Conservation (phyloP, 2,888 invertebrate species). For the Zootermopsis nevadensis region DNA sequence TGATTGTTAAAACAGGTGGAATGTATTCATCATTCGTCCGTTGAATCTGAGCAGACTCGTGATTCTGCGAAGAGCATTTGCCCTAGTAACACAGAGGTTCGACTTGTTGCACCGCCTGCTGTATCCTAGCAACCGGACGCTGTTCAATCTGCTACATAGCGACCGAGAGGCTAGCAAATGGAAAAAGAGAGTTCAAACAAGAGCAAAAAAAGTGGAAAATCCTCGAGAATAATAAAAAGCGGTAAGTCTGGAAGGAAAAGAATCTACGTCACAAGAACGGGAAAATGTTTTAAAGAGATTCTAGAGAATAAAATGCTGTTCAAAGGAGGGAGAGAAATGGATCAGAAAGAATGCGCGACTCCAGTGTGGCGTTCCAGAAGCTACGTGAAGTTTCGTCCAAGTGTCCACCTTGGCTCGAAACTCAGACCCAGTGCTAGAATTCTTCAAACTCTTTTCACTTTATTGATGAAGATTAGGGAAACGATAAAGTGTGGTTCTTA, state of each 20-base stretch:
- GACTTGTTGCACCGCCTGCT: conserved; percentile 26
- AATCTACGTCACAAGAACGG: conserved; percentile 9
- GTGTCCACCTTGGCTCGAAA: too few species aligned
- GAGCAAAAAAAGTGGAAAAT: not conserved
- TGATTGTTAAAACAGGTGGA: too few species aligned
- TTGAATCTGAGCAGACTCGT: not conserved
- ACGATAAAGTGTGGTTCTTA: too few species aligned
- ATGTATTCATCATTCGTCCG: too few species aligned
- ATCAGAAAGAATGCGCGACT: not conserved
- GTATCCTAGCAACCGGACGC: conserved; percentile 22
- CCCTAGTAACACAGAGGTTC: not conserved
- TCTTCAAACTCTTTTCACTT: too few species aligned
- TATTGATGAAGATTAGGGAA: too few species aligned
- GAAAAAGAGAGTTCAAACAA: not conserved
- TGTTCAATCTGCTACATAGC: not conserved
- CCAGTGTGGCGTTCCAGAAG: not conserved
- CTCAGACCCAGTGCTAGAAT: too few species aligned
- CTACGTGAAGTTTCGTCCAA: too few species aligned
- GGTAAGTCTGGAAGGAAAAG: conserved; percentile 7
- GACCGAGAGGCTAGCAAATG: not conserved
- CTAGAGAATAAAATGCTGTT: too few species aligned
- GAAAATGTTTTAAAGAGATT: not conserved
- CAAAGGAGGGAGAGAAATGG: not conserved
- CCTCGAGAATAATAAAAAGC: conserved; percentile 6
- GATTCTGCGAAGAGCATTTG: not conserved